These are phyloP conservation scores for Labrus mixtus DNA, from an alignment of 2,113 vertebrate genomes.

Conservation along the genomic window DNA sequence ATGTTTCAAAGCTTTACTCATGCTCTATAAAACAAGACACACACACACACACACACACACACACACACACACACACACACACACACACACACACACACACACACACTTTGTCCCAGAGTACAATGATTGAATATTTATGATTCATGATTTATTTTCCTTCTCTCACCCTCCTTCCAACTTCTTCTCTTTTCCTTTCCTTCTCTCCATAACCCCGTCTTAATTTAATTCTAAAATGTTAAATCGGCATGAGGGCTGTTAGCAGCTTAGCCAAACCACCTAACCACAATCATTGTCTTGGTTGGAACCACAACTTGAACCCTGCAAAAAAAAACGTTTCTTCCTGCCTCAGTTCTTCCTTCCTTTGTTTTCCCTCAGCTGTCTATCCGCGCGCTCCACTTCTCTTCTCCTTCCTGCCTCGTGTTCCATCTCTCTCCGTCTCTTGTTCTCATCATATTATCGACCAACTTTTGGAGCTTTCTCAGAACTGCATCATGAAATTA, in stretches of 20 bases:
- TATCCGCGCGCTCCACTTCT: background rate
- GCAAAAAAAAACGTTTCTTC: constrained; percentile 1
- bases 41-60: constrained; percentile 53
- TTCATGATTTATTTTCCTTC: constrained; percentile 42
- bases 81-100: constrained; percentile 6
- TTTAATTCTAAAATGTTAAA: constrained; percentile 59
- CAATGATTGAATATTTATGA: constrained; percentile 73
- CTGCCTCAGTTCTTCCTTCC: background rate
- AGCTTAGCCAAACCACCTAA: constrained; percentile 51
- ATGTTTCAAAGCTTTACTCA: constrained; percentile 73
- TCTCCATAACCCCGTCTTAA: constrained; percentile 35
- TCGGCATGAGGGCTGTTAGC: constrained; percentile 38
- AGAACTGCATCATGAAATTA: constrained; percentile 81
- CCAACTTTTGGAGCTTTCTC: constrained; percentile 78
- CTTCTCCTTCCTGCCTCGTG: background rate
- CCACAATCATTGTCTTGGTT: constrained; percentile 29
- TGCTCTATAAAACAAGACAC: constrained; percentile 75
- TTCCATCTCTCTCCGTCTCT: constrained; percentile 35
- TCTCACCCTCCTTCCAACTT: background rate
- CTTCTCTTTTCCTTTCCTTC: background rate
- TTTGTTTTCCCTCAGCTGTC: background rate
- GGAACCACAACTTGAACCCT: constrained; percentile 28
- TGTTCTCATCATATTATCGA: constrained; percentile 72
- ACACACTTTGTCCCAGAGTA: constrained; percentile 52
- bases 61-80: background rate